These are phyloP conservation scores for Ganaspis sp. DNA, from an alignment of 1,140 invertebrate genomes.

Conservation along the genomic window DNA sequence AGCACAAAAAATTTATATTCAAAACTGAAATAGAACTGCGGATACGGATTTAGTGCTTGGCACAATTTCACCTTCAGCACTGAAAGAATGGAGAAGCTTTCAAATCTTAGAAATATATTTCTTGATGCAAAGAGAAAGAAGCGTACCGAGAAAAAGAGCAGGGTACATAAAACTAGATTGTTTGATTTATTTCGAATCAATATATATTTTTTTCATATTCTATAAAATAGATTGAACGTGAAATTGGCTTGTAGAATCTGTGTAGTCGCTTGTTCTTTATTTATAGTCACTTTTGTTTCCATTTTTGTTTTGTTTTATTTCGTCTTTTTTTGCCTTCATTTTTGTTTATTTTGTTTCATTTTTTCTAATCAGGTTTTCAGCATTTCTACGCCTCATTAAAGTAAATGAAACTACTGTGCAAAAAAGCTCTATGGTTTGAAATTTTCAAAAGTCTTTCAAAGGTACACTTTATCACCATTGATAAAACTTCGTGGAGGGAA, in stretches of 20 bases:
- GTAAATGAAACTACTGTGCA: not conserved
- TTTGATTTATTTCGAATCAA: not conserved
- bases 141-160: not conserved
- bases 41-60: not conserved
- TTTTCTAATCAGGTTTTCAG: not conserved
- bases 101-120: slow-evolving; percentile 29
- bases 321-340: too few species aligned
- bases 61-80: not conserved
- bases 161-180: not conserved
- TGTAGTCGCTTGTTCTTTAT: too few species aligned
- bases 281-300: not conserved
- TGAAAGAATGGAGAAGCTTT: slow-evolving; percentile 12
- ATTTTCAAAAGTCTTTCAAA: not conserved
- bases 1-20: not conserved
- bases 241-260: not conserved
- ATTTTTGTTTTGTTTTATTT: too few species aligned
- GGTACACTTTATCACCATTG: not conserved
- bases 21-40: not conserved
- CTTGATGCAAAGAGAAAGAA: slow-evolving; percentile 5
- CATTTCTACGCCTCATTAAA: not conserved
- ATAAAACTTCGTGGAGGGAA: not conserved
- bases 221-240: not conserved
- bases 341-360: too few species aligned
- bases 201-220: slow-evolving; percentile 1
- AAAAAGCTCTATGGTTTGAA: not conserved